phyloP scores from a whole-genome alignment of 1,140 invertebrate genomes.

The Cylas formicarius region DNA sequence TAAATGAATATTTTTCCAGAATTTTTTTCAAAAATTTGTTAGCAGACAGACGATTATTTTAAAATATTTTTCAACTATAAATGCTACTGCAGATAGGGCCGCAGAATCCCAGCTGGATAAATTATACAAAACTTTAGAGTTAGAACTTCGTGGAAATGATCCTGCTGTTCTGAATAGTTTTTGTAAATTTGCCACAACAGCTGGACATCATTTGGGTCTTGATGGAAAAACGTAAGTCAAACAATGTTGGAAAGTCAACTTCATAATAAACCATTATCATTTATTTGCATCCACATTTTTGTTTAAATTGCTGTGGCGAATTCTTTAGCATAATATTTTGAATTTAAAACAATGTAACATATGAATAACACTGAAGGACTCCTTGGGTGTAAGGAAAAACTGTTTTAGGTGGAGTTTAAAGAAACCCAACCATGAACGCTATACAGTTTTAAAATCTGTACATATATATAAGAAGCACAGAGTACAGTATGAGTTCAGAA shows the following conservation, averaged over 20 bases:
- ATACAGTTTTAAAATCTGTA: slow-evolving; percentile 78
- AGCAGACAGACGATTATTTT: no score
- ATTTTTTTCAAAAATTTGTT: no score
- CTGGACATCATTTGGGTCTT: slow-evolving; percentile 74
- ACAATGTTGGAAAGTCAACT: background rate
- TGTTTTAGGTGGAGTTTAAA: slow-evolving; percentile 59
- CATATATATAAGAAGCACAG: slow-evolving; percentile 90
- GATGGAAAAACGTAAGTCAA: slow-evolving; percentile 66
- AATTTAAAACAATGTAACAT: no score
- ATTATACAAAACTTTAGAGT: slow-evolving; percentile 73
- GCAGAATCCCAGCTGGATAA: slow-evolving; percentile 54
- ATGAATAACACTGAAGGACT: no score
- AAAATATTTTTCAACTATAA: no score
- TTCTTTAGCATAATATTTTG: no score
- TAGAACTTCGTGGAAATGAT: slow-evolving; percentile 84
- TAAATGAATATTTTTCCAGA: no score
- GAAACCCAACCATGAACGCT: slow-evolving; percentile 67
- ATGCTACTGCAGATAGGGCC: no score
- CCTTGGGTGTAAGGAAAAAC: no score
- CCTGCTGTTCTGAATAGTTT: slow-evolving; percentile 83
- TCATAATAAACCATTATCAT: slow-evolving; percentile 1
- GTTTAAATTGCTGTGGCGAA: no score
- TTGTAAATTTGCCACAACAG: slow-evolving; percentile 68
- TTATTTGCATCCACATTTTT: no score
- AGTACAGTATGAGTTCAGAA: slow-evolving; percentile 94